These are phyloP conservation scores for Drosophila glabriapex DNA, from an alignment of 2,888 invertebrate species.

Conservation along the genomic window DNA sequence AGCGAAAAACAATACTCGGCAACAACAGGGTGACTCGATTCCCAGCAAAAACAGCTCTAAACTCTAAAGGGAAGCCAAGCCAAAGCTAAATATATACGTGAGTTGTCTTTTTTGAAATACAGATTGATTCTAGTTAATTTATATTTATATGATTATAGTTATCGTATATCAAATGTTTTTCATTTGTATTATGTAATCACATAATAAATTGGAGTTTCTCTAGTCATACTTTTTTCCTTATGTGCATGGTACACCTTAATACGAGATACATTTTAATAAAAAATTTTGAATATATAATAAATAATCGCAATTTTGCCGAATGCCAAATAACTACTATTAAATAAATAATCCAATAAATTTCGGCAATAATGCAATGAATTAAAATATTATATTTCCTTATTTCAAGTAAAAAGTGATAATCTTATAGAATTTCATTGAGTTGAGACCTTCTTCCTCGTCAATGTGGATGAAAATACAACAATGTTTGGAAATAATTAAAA, in stretches of 20 bases:
- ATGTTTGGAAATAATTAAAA: neutral
- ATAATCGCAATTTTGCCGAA: no score
- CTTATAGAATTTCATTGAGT: no score
- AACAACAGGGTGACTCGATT: slow-evolving; percentile 36
- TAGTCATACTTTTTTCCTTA: neutral
- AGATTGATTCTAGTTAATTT: neutral
- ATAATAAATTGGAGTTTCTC: neutral
- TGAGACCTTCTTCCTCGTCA: no score
- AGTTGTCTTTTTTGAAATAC: neutral
- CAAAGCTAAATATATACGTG: neutral
- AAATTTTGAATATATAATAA: no score
- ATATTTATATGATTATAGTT: neutral
- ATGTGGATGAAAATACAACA: neutral
- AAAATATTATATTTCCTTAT: no score
- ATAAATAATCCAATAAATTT: no score
- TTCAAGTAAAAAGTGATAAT: no score
- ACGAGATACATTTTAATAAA: neutral
- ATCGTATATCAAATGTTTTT: neutral
- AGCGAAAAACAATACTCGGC: slow-evolving; percentile 30
- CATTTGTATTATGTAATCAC: neutral
- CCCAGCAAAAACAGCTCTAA: neutral
- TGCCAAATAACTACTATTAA: no score
- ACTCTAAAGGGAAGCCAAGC: neutral
- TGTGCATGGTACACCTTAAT: neutral
- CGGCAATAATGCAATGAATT: no score